These are phyloP conservation scores for Microctonus brassicae DNA, from an alignment of 2,888 invertebrate genomes.

Conservation along the genomic window DNA sequence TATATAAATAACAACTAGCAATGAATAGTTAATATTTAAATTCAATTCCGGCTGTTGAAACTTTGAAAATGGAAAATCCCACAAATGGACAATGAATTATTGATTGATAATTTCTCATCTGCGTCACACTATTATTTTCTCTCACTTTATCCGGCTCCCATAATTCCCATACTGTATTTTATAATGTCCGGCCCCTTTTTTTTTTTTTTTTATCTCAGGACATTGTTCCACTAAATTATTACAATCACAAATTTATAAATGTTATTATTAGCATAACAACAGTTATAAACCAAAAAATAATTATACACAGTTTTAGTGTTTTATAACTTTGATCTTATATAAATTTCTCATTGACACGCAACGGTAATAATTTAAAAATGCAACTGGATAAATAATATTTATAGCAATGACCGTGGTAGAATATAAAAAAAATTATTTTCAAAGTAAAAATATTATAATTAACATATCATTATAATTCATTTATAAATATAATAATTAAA, in stretches of 20 bases:
- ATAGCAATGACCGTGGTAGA: not conserved
- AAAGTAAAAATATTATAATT: not conserved
- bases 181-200: not conserved
- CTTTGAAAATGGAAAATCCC: not conserved
- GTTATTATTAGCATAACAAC: not conserved
- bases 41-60: not conserved
- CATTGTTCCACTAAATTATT: not conserved
- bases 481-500: not conserved
- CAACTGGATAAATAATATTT: not conserved
- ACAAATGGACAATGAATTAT: not conserved
- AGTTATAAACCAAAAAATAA: too few species aligned
- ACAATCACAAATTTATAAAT: not conserved
- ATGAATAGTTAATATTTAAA: not conserved
- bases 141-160: not conserved
- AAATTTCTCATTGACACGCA: too few species aligned
- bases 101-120: not conserved
- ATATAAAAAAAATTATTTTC: not conserved
- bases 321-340: too few species aligned
- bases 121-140: not conserved
- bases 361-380: not conserved
- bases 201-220: not conserved
- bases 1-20: not conserved
- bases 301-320: too few species aligned
- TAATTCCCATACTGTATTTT: not conserved
- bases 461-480: not conserved